Evolutionary conservation across 2,797 vertebrate genomes (phyloP).

Genomic region (Ceyx erithaca): DNA sequence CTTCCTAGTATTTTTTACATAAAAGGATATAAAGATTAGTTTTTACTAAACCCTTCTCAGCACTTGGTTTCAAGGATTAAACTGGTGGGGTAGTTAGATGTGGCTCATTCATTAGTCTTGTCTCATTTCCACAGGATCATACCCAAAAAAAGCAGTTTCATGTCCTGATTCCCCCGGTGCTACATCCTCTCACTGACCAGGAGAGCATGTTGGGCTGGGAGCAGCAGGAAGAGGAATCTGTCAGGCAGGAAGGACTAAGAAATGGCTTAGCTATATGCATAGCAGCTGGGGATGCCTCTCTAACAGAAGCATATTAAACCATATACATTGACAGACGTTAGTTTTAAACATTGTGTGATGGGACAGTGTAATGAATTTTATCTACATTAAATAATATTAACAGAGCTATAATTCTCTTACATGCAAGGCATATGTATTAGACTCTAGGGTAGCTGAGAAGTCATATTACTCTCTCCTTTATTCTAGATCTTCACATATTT

Average conservation of each 20-base stretch:
- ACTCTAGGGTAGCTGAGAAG: neutral
- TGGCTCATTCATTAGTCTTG: neutral
- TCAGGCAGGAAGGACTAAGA: neutral
- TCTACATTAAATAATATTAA: neutral
- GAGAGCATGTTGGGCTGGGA: neutral
- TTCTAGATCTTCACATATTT: neutral
- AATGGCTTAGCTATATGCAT: neutral
- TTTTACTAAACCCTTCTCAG: neutral
- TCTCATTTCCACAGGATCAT: neutral
- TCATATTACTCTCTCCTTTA: neutral
- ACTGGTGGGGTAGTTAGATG: neutral
- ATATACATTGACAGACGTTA: neutral
- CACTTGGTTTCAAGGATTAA: neutral
- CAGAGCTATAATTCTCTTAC: neutral
- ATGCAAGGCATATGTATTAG: neutral
- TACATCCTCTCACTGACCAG: neutral
- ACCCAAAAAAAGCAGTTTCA: neutral
- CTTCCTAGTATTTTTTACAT: neutral
- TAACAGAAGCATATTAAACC: neutral
- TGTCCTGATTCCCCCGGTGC: neutral
- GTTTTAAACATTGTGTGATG: neutral
- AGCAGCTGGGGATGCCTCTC: neutral
- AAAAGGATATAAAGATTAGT: neutral
- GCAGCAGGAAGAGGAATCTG: neutral
- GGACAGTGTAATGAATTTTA: neutral